Conservation (phyloP, 2,113 vertebrate genomes). For the Crocuta crocuta region DNA sequence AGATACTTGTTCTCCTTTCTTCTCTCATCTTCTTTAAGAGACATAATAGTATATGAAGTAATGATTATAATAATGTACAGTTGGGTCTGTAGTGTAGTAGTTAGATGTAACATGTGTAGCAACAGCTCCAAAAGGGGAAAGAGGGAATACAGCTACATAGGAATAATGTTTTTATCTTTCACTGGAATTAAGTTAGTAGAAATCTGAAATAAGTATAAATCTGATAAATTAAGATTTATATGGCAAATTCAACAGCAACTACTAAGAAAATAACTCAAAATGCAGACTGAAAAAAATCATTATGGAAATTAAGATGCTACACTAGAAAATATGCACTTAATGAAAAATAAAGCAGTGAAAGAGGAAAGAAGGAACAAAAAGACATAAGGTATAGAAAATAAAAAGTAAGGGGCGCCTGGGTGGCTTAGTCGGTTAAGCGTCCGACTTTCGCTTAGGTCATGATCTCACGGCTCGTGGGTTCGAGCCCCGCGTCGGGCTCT, state of each 20-base stretch:
- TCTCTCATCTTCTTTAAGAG: slow-evolving; percentile 7
- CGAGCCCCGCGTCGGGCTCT: too few species aligned
- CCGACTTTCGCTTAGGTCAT: too few species aligned
- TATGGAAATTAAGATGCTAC: slow-evolving; percentile 22
- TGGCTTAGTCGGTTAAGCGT: too few species aligned
- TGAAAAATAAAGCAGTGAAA: not conserved
- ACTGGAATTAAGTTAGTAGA: not conserved
- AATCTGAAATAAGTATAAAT: not conserved
- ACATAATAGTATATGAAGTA: not conserved
- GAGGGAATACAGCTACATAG: not conserved
- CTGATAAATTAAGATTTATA: not conserved
- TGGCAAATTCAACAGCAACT: not conserved
- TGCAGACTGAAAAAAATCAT: not conserved
- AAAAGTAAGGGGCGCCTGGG: not conserved
- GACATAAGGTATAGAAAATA: not conserved
- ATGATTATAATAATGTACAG: not conserved
- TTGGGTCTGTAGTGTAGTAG: not conserved
- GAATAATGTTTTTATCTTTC: not conserved
- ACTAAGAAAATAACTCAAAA: not conserved
- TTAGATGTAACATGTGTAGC: not conserved
- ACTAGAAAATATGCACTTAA: not conserved
- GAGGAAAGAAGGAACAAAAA: not conserved
- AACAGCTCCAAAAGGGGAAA: not conserved
- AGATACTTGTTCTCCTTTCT: not conserved
- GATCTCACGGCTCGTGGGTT: too few species aligned